Evolutionary conservation across 1,140 invertebrate genomes (phyloP), one percentile per base, ranked within the genome.

Genomic region (Bombus polaris): DNA sequence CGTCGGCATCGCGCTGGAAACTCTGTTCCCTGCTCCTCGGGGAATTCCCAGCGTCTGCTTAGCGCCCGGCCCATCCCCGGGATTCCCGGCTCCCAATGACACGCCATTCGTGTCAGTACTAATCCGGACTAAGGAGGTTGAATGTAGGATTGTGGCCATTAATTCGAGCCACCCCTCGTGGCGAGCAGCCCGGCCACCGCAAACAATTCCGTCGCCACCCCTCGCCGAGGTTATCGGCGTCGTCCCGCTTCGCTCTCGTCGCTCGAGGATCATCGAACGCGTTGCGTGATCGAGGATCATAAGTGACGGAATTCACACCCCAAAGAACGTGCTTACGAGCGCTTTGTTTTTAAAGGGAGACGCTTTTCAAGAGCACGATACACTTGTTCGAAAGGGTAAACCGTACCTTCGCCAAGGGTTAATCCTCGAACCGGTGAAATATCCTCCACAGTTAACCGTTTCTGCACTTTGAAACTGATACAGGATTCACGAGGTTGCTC

Each of bases 111-210:
- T 92, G 93, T 94, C 92, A 88, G 89, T 92, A 91, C 93, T 94
- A 94, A 93, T 94, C 93, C 91, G 88, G 83, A 78, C 90, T 93
- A 93, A 94, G 93, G 91, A 92, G 91, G 90, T 92, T 92, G 90
- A 92, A 92, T 81, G 87, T 70, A 89, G 81, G 84, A 90, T 91
- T 88, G 85, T 86, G 75, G 85, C 92, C 92, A 93, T 93, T 94
- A 93, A 94, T 94, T 94, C 91, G 86, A 53, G 83, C 89, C 71
- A 71, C 80, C 77, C 88, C 83, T 88, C 62, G 79, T 57, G 75
- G 77, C 83, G 57, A 57, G 59, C 59, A n/a, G 78, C 65, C 85
- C 90, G 89, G 59, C 87, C 87, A 87, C 91, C 89, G 82, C 92
- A 89, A 83, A 87, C 84, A 85, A 85, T 85, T 81, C 79, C 59